A percentile compares a stretch with the other conserved stretches of the same genome.
phyloP scores from a whole-genome alignment of 2,888 invertebrate species.

The Leucozona laternaria region DNA sequence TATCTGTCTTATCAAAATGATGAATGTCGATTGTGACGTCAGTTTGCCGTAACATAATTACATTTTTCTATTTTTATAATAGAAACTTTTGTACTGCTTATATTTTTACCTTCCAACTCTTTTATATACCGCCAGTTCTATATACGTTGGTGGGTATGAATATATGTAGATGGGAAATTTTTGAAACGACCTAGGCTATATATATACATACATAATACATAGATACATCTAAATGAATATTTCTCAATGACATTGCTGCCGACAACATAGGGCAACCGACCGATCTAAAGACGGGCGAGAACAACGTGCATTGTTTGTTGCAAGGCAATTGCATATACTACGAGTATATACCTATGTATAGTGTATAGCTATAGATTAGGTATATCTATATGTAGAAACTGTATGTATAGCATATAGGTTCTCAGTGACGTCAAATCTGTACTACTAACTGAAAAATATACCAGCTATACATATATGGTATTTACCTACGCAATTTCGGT shows the following conservation, averaged over 20 bases:
- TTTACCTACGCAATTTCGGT: constrained; percentile 53
- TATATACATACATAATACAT: background rate
- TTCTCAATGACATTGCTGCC: constrained; percentile 71
- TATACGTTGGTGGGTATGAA: constrained; percentile 3
- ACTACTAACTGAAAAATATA: constrained; percentile 51
- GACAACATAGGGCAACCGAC: constrained; percentile 43
- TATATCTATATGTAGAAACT: background rate
- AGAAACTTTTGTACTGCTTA: constrained; percentile 54
- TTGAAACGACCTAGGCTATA: constrained; percentile 57
- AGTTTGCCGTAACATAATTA: constrained; percentile 72
- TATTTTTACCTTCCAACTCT: constrained; percentile 33
- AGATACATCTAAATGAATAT: constrained; percentile 39
- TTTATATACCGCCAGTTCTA: constrained; percentile 23
- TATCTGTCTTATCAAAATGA: constrained; percentile 52
- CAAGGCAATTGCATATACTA: constrained; percentile 42
- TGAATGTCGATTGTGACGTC: constrained; percentile 76
- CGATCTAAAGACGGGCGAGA: constrained; percentile 41
- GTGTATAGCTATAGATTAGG: background rate
- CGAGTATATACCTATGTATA: background rate
- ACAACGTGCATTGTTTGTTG: constrained; percentile 61
- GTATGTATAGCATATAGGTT: constrained; percentile 8
- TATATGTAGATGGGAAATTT: constrained; percentile 5
- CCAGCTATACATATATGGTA: constrained; percentile 33
- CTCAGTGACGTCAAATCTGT: constrained; percentile 69
- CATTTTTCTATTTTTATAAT: constrained; percentile 63